Base-by-base conservation (phyloP, 2,113 vertebrate genomes). In the Centropristis striata region DNA sequence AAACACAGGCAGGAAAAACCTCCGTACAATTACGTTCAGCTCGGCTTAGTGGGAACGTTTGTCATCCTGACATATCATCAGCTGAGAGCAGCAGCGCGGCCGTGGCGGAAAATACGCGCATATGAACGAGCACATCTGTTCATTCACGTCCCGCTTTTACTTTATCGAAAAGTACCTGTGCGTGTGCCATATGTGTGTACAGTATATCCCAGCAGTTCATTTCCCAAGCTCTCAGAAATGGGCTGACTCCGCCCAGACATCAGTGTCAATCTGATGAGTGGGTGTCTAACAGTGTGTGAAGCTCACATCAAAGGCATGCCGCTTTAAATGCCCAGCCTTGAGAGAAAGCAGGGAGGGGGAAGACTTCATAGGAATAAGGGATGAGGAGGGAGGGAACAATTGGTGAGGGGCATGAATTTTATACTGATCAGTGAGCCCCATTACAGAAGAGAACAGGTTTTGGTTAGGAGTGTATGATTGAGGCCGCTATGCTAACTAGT, bases 271-370 rank as follows among this genome's bases (percentile, higher is more conserved):
- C 86, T 90, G 90, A 85, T 86, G 88, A 91, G 90, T 78, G 71
- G 85, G 75, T 88, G 76, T 91, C 86, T 93, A 87, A 90, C 81
- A 83, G 88, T 61, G 81, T 80, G 84, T 90, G 88, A 93, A 90
- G 87, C 85, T 79, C 78, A 83, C 88, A 90, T 93, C 92, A 94
- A 91, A 93, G 68, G 77, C 75, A 66, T 12, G 74, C 44, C 11
- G 18, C 80, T 90, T 90, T 86, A 90, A 89, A 87, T 81, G 66
- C 66, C 70, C 72, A 66, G 68, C 71, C 84, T 81, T 77, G 64
- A 74, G 44, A 83, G 65, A 49, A 75, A 61, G 75, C 57, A 20
- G 73, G 78, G 77, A 75, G 47, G 68, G 71, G 61, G 50, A 51
- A 18, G 60, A 83, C 54, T 75, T 78, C 57, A 84, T 70, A 84